A percentile compares a stretch with the other conserved stretches of the same genome.
phyloP scores from a whole-genome alignment of 2,888 invertebrate species.

The Lasius platythorax region DNA sequence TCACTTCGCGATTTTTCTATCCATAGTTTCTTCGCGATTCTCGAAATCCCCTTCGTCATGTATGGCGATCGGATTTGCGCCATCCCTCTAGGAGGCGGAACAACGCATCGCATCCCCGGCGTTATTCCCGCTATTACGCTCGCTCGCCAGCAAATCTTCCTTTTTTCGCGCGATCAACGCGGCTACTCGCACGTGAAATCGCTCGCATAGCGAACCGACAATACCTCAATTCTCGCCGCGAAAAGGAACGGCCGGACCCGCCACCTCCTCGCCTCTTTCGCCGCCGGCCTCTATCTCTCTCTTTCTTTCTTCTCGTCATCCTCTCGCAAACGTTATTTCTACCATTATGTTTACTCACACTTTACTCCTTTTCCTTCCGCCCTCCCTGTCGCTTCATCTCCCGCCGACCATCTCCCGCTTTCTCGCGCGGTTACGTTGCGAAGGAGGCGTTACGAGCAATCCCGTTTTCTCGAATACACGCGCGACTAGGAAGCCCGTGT shows the following conservation, averaged over 20 bases:
- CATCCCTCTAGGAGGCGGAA: conserved; percentile 45
- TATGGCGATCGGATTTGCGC: conserved; percentile 40
- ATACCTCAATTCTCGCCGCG: conserved; percentile 44
- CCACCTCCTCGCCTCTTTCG: background rate
- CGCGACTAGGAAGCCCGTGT: conserved; percentile 71
- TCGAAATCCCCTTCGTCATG: conserved; percentile 14
- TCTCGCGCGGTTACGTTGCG: conserved; percentile 66
- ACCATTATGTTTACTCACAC: conserved; percentile 74
- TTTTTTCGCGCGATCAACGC: conserved; percentile 71
- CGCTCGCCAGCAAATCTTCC: conserved; percentile 59
- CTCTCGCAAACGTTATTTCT: conserved; percentile 67
- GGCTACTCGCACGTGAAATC: conserved; percentile 74
- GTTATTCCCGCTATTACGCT: conserved; percentile 67
- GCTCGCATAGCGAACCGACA: conserved; percentile 46
- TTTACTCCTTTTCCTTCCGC: conserved; percentile 43
- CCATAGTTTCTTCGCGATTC: background rate
- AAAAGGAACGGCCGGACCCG: conserved; percentile 28
- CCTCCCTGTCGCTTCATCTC: conserved; percentile 15
- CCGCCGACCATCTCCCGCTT: conserved; percentile 31
- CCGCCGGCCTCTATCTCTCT: background rate
- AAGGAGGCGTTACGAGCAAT: conserved; percentile 76
- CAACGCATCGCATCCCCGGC: conserved; percentile 38
- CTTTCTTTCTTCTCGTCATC: conserved; percentile 15
- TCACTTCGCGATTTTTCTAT: background rate
- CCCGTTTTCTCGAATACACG: conserved; percentile 76